Evolutionary conservation across 2,888 invertebrate genomes (phyloP), one percentile per base, ranked within the genome.

Genomic region (Pinctada fucata): DNA sequence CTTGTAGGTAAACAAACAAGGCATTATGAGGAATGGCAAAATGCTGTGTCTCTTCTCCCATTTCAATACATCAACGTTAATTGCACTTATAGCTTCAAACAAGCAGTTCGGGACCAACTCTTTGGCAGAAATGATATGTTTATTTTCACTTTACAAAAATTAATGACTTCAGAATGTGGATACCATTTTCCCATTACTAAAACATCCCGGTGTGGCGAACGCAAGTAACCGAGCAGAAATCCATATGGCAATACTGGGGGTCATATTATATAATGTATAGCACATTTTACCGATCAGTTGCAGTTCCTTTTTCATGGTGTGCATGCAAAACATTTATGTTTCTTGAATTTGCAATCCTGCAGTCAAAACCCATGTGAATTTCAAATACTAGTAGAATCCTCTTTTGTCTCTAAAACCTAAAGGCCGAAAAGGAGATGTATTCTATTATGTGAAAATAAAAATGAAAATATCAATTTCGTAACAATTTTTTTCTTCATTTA

Each of bases 141-240:
- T 58, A 58, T 58, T 58, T 58, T 58, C 58, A 58, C 58, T 58
- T 13, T 58, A 58, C 58, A 58, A 58, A 58, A 58, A 58, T 58
- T 58, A 58, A 58, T 58, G 58, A 13, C 13, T 58, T 6, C 58
- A 10, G 58, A 10, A 58, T 58, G 58, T 13, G 58, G 13, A 13
- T 13, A 58, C 6, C 13, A 58, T 58, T 58, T 58, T 58, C 58
- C 58, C 58, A 58, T 58, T 58, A 58, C 58, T 6, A 58, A 58
- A 13, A 13, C 58, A 6, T 58, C 58, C 8, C 58, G 8, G 13
- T 58, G 58, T 58, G 58, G 8, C 58, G 13, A 13, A 10, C 13
- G 13, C 13, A 13, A 6, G 58, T 58, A 58, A 13, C 8, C 6
- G 58, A 58, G 58, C 58, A 58, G 6, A 58, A 58, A 58, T 58